Conservation (phyloP, 2,888 invertebrate genomes). For the Trachelus iudaicus region DNA sequence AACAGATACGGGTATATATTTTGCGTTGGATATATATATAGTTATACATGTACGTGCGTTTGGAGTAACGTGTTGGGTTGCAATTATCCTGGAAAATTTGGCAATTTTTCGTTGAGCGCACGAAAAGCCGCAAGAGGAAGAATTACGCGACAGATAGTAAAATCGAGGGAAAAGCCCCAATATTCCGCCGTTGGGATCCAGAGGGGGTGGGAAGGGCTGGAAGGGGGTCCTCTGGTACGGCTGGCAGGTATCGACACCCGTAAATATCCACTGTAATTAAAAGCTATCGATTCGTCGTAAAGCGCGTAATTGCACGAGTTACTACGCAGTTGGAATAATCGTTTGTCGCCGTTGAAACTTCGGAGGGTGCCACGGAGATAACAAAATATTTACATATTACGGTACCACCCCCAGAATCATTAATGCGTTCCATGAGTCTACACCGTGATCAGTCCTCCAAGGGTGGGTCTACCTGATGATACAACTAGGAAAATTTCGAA, state of each 20-base stretch:
- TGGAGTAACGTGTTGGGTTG: not conserved
- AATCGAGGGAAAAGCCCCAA: not conserved
- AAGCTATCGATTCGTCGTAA: slow-evolving; percentile 64
- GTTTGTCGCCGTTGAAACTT: slow-evolving; percentile 41
- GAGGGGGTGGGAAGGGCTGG: not conserved
- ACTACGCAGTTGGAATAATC: slow-evolving; percentile 61
- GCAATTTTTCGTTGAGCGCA: not conserved
- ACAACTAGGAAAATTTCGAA: not conserved
- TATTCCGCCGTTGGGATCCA: not conserved
- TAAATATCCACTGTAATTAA: slow-evolving; percentile 61
- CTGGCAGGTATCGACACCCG: slow-evolving; percentile 22
- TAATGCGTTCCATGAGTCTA: not conserved
- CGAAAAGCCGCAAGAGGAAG: not conserved
- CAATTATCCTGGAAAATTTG: not conserved
- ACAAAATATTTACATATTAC: slow-evolving; percentile 65
- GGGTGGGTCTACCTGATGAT: not conserved
- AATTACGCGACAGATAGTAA: not conserved
- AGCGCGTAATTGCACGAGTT: slow-evolving; percentile 63
- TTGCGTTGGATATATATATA: not conserved
- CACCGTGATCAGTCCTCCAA: not conserved
- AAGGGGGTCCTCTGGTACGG: not conserved
- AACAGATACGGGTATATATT: not conserved
- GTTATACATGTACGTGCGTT: not conserved
- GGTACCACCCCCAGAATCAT: slow-evolving; percentile 18
- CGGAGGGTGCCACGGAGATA: slow-evolving; percentile 50